phyloP scores from a whole-genome alignment of 2,797 vertebrate genomes.

The Dallia pectoralis region DNA sequence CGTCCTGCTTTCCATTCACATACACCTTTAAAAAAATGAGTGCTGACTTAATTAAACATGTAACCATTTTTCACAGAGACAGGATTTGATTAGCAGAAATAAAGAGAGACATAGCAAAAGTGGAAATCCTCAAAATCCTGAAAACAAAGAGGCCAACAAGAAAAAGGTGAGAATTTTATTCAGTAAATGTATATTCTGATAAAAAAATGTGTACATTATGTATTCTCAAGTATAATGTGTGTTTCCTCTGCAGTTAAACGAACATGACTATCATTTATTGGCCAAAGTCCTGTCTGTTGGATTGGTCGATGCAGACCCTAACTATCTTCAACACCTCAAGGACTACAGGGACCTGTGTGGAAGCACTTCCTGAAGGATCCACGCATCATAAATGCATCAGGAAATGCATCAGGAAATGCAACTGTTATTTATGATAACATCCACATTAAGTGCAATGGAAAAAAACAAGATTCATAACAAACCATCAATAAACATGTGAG shows the following conservation, averaged over 20 bases:
- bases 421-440: background rate
- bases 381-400: background rate
- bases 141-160: conserved; percentile 41
- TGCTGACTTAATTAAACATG: background rate
- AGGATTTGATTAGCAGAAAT: background rate
- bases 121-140: conserved; percentile 23
- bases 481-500: background rate
- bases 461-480: background rate
- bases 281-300: conserved; percentile 71
- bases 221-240: background rate
- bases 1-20: too few species aligned
- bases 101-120: conserved; percentile 41
- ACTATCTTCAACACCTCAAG: conserved; percentile 76
- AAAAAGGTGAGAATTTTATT: conserved; percentile 58
- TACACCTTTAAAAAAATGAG: background rate
- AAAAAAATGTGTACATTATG: background rate
- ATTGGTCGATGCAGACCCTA: conserved; percentile 77
- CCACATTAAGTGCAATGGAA: background rate
- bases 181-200: background rate
- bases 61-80: conserved; percentile 41
- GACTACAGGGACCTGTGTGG: conserved; percentile 68
- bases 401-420: background rate
- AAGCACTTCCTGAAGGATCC: conserved; percentile 28
- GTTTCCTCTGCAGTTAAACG: conserved; percentile 58
- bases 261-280: conserved; percentile 68